A percentile compares a stretch with the other conserved stretches of the same genome.
These are phyloP conservation scores for Drosophila rhopaloa DNA, from an alignment of 1,140 invertebrate species.

Conservation along the genomic window DNA sequence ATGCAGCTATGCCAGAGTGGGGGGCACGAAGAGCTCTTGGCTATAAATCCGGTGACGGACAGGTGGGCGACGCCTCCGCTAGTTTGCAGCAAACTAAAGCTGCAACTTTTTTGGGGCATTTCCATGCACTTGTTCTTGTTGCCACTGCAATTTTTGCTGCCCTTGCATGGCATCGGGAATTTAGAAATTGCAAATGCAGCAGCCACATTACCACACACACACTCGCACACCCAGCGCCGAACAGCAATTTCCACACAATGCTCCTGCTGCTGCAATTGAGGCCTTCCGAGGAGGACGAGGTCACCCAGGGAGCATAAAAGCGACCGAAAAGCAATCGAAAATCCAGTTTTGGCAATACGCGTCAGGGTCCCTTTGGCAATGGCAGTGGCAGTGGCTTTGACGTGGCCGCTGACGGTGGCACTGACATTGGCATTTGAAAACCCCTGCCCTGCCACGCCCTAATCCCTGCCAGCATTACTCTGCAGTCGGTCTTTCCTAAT, in stretches of 20 bases:
- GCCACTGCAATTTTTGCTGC: constrained; percentile 36
- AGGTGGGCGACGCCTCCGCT: constrained; percentile 27
- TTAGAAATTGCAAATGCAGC: constrained; percentile 75
- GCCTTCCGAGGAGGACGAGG: constrained; percentile 50
- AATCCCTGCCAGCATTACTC: constrained; percentile 12
- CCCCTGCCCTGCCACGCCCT: constrained; percentile 24
- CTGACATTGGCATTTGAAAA: constrained; percentile 56
- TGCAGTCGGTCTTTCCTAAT: not conserved
- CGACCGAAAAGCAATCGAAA: constrained; percentile 60
- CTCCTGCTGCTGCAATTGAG: constrained; percentile 26
- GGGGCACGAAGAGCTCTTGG: constrained; percentile 18
- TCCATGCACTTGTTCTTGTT: constrained; percentile 14
- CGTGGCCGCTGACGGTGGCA: constrained; percentile 25
- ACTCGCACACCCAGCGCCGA: constrained; percentile 5
- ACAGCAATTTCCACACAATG: constrained; percentile 37
- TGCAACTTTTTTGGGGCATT: constrained; percentile 18
- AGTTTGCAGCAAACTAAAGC: constrained; percentile 21
- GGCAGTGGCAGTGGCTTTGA: constrained; percentile 32
- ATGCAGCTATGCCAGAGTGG: constrained; percentile 5
- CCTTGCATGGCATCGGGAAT: constrained; percentile 42
- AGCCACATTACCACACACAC: constrained; percentile 49
- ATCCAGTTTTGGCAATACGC: constrained; percentile 71
- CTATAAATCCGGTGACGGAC: constrained; percentile 50
- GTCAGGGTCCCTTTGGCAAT: constrained; percentile 40
- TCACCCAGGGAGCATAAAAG: constrained; percentile 35